These are phyloP conservation scores for Menura novaehollandiae DNA, from an alignment of 2,113 vertebrate genomes.

Conservation along the genomic window DNA sequence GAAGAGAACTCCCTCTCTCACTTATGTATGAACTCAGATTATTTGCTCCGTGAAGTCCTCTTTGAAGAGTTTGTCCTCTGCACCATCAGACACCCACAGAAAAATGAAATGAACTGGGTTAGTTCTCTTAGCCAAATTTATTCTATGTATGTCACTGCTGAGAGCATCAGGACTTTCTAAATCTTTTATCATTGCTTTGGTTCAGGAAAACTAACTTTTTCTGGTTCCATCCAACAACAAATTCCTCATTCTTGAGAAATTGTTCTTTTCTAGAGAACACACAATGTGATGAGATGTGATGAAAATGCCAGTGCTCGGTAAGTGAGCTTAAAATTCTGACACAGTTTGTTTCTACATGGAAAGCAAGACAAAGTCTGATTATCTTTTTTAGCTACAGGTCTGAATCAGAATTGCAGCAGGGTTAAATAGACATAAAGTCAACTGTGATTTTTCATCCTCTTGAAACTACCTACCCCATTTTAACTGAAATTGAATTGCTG, in stretches of 20 bases:
- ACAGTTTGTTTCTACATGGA: not conserved
- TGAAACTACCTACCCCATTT: not conserved
- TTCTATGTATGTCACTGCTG: not conserved
- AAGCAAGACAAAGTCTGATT: not conserved
- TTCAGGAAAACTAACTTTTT: not conserved
- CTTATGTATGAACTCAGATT: not conserved
- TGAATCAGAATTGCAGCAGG: not conserved
- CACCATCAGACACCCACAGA: not conserved
- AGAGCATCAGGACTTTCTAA: not conserved
- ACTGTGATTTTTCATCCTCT: not conserved
- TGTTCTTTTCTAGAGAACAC: not conserved
- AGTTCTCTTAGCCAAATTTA: not conserved
- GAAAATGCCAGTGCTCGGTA: not conserved
- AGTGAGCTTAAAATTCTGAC: not conserved
- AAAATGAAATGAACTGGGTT: not conserved
- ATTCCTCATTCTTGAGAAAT: not conserved
- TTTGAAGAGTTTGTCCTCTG: not conserved
- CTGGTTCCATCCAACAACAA: not conserved
- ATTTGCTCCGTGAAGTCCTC: not conserved
- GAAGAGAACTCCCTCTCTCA: not conserved
- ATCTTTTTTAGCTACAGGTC: not conserved
- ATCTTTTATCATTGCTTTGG: not conserved
- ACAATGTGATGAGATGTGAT: not conserved
- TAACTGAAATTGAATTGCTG: not conserved
- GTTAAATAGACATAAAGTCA: not conserved